Evolutionary conservation across 2,797 vertebrate genomes (phyloP).

Genomic region (Enteromius trimaculatus): DNA sequence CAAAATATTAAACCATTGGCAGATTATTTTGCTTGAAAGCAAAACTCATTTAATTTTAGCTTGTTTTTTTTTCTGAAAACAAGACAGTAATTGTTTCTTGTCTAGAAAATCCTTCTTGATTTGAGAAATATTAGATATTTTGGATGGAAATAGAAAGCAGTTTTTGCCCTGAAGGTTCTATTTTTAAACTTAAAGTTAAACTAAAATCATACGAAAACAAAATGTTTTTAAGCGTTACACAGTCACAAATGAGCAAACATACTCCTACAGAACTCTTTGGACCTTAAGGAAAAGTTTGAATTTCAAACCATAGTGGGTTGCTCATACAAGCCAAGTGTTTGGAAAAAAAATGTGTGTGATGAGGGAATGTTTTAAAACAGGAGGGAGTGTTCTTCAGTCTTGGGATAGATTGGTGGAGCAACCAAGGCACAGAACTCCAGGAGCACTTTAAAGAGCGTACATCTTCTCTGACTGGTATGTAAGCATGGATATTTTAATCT

Average conservation of each 20-base stretch:
- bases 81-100: no score
- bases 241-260: background rate
- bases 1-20: no score
- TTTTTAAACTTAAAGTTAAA: background rate
- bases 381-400: constrained; percentile 49
- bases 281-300: constrained; percentile 43
- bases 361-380: constrained; percentile 23
- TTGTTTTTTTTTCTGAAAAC: no score
- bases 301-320: constrained; percentile 46
- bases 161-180: no score
- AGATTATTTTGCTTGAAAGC: no score
- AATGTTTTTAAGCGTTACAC: background rate
- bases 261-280: constrained; percentile 17
- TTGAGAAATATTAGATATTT: no score
- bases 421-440: constrained; percentile 29
- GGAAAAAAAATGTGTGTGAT: constrained; percentile 37
- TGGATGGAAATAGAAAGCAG: no score
- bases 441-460: constrained; percentile 27
- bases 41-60: no score
- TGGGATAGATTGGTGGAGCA: constrained; percentile 34
- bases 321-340: constrained; percentile 47
- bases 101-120: no score
- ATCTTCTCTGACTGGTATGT: constrained; percentile 46
- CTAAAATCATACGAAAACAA: background rate
- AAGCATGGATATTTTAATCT: background rate